phyloP scores from a whole-genome alignment of 1,140 invertebrate species.

The Cyrtorhinus lividipennis region DNA sequence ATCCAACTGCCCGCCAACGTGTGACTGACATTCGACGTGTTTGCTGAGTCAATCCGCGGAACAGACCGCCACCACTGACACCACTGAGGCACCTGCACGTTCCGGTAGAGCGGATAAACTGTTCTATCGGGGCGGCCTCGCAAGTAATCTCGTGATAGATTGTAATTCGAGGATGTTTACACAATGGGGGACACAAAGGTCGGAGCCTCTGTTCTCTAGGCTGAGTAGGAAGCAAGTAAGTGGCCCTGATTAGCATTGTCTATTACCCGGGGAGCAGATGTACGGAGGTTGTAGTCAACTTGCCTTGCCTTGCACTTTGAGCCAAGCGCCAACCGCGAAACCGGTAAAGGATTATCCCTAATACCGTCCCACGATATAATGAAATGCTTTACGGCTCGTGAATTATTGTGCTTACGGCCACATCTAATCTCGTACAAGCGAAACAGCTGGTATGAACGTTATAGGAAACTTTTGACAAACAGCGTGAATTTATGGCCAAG shows the following conservation, averaged over 20 bases:
- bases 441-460: background rate
- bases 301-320: background rate
- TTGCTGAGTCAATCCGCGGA: no score
- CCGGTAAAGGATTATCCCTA: background rate
- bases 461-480: no score
- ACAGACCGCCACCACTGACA: no score
- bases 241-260: slow-evolving; percentile 9
- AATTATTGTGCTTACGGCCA: background rate
- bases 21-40: no score
- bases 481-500: no score
- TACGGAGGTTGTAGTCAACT: background rate
- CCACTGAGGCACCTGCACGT: no score
- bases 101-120: no score
- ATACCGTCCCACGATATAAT: background rate
- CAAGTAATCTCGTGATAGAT: background rate
- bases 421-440: background rate
- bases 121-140: background rate
- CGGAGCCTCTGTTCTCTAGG: background rate
- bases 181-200: background rate
- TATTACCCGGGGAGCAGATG: slow-evolving; percentile 1
- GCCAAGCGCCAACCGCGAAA: background rate
- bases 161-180: slow-evolving; percentile 9
- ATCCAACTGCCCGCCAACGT: no score
- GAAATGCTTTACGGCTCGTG: background rate
- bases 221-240: slow-evolving; percentile 8